Evolutionary conservation across 2,888 invertebrate species (phyloP), one percentile per base, ranked within the genome.

Genomic region (Catocala sponsa): DNA sequence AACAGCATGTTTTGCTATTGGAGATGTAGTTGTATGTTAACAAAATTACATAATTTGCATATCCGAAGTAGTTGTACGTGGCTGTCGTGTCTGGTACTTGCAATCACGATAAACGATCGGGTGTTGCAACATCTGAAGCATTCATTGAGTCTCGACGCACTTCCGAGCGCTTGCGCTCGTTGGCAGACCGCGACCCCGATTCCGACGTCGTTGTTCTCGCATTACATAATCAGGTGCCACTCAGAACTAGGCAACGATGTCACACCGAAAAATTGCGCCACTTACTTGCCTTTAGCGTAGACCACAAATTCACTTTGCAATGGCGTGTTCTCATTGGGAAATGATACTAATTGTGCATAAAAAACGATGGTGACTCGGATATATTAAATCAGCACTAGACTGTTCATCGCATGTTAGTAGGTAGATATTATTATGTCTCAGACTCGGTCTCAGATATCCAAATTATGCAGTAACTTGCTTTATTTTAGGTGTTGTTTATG

Each of bases 241-340:
- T 90, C 85, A 88, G 79, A 94, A 92, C 92, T 94, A 94, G 94
- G 94, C 91, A 94, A 94, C 89, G 91, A 93, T 94, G 94, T 94
- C 94, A 93, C 87, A 86, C 86, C 89, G 87, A 91, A 92, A 91
- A 88, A 89, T 94, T 94, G 91, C 94, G 93, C 92, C 94, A 94
- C 90, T 88, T 89, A 82, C 81, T 76, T 75, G 74, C 79, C 63
- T 78, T 72, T 65, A 65, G 63, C 66, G 70, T 69, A 70, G 59
- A 75, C 67, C 71, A 76, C 49, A 78, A 78, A 60, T 71, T 63
- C 60, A 63, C 64, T 61, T 58, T 76, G 70, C 61, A 70, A 72
- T 59, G 51, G 51, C 58, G 55, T 61, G 63, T 67, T 68, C 50
- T 65, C 49, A 60, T 77, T 78, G 55, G 52, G 73, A 55, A 78